Percentiles rank a stretch among this genome's conserved stretches.
Conservation (phyloP, 2,797 vertebrate genomes). For the Clarias pachynema region DNA sequence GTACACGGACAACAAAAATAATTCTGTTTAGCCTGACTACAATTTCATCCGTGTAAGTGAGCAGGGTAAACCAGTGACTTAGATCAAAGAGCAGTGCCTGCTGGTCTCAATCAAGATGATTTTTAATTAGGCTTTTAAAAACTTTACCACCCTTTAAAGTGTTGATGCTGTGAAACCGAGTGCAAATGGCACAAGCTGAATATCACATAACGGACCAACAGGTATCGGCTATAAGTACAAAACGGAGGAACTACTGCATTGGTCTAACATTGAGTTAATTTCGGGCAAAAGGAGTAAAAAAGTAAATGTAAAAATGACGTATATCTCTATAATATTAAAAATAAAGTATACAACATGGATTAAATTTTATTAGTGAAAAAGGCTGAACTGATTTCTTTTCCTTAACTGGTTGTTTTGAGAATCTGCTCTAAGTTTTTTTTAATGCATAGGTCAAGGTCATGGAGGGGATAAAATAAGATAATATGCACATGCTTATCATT, state of each 20-base stretch:
- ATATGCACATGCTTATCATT: background rate
- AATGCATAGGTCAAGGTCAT: background rate
- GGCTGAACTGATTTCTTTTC: background rate
- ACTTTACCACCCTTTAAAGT: background rate
- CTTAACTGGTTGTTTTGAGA: background rate
- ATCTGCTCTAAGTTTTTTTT: background rate
- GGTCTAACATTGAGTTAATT: too few relatives aligned
- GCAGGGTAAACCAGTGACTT: conserved; percentile 26
- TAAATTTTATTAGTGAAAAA: background rate
- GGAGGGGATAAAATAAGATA: background rate
- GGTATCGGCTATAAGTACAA: background rate
- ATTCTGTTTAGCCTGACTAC: background rate
- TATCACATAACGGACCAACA: background rate
- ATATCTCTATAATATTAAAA: background rate
- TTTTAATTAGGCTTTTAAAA: conserved; percentile 41
- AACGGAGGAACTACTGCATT: background rate
- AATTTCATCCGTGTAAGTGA: conserved; percentile 23
- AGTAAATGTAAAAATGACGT: background rate
- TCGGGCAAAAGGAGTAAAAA: background rate
- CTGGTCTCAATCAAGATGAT: background rate
- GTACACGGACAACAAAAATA: background rate
- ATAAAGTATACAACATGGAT: background rate
- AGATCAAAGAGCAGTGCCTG: conserved; percentile 21
- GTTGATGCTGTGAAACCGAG: background rate
- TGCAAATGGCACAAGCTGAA: background rate